Percentiles rank a stretch among this genome's conserved stretches.
Evolutionary conservation across 2,797 vertebrate species (phyloP).

Genomic region (Zenarchopterus dispar): DNA sequence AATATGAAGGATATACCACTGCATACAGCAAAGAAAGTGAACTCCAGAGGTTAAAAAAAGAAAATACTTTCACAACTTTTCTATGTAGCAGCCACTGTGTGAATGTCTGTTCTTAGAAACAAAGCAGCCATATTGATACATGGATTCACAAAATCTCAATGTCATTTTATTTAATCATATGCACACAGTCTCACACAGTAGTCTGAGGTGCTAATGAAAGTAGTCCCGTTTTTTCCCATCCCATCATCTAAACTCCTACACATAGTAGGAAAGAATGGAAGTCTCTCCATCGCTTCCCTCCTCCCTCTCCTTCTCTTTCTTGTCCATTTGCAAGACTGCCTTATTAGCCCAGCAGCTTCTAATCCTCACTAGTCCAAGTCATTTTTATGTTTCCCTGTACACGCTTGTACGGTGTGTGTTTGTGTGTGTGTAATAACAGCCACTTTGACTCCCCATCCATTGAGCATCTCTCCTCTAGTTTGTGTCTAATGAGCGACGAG

Average conservation of each 20-base stretch:
- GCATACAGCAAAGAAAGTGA: no score
- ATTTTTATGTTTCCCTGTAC: constrained; percentile 51
- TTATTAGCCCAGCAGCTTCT: constrained; percentile 76
- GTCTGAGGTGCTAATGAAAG: constrained; percentile 57
- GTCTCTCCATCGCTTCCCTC: constrained; percentile 59
- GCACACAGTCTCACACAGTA: constrained; percentile 6
- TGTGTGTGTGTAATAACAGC: constrained; percentile 63
- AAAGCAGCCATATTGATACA: constrained; percentile 3
- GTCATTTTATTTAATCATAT: constrained; percentile 21
- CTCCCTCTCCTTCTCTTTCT: constrained; percentile 48
- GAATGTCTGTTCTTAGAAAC: no score
- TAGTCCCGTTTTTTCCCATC: constrained; percentile 43
- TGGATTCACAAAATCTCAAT: constrained; percentile 40
- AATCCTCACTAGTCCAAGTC: constrained; percentile 45
- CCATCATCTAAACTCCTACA: constrained; percentile 55
- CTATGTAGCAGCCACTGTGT: no score
- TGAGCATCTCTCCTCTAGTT: constrained; percentile 70
- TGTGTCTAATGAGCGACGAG: constrained; percentile 84
- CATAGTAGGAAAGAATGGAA: constrained; percentile 51
- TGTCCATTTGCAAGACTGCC: constrained; percentile 60
- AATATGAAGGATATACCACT: no score
- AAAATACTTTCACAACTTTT: neutral
- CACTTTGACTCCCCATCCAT: constrained; percentile 76
- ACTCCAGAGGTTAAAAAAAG: neutral
- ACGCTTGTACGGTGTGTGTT: constrained; percentile 11